Evolutionary conservation across 2,888 invertebrate genomes (phyloP).

Genomic region (Chesias legatella): DNA sequence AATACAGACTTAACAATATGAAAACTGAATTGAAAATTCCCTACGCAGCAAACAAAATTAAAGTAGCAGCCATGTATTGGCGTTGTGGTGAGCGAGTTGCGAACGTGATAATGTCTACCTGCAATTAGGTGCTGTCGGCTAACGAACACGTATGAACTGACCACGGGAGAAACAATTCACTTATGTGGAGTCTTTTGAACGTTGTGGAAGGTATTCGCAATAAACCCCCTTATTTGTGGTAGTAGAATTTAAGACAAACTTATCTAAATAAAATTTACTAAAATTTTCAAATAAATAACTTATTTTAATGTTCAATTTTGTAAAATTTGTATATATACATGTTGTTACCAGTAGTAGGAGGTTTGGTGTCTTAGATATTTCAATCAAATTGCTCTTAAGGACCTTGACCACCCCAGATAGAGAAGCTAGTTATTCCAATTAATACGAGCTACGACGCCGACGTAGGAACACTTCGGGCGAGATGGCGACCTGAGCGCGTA

Average conservation of each 20-base stretch:
- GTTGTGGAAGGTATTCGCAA: neutral
- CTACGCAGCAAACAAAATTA: conserved; percentile 33
- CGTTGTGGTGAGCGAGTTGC: conserved; percentile 26
- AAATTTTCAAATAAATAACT: too few relatives aligned
- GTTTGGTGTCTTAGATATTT: too few relatives aligned
- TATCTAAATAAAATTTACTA: too few relatives aligned
- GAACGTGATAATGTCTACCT: conserved; percentile 37
- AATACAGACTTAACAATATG: neutral
- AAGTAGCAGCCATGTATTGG: conserved; percentile 20
- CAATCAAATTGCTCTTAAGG: too few relatives aligned
- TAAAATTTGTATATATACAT: too few relatives aligned
- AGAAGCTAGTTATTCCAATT: neutral
- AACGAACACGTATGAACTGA: conserved; percentile 35
- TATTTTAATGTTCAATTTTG: too few relatives aligned
- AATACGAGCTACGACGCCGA: neutral
- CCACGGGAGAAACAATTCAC: conserved; percentile 27
- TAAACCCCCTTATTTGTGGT: neutral
- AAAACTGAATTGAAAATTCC: conserved; percentile 22
- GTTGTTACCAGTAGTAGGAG: too few relatives aligned
- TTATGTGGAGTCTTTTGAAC: conserved; percentile 21
- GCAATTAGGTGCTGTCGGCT: conserved; percentile 34
- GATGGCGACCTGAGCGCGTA: neutral
- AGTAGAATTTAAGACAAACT: too few relatives aligned
- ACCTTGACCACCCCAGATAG: neutral
- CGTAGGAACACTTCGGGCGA: neutral